phyloP scores from a whole-genome alignment of 2,797 vertebrate genomes.

The Anomalospiza imberbis region DNA sequence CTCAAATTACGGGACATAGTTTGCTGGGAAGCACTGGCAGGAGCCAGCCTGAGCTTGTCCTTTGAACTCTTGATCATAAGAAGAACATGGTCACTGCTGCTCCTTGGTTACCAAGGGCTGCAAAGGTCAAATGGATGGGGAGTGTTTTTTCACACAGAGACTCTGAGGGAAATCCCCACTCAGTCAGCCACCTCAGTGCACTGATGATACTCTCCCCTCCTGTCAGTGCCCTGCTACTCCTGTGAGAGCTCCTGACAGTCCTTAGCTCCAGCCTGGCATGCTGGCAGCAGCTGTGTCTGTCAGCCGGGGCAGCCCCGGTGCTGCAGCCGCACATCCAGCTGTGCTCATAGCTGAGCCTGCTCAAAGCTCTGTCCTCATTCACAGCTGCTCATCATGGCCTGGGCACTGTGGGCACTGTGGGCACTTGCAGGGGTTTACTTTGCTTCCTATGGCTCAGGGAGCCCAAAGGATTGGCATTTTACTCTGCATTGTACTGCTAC shows the following conservation, averaged over 20 bases:
- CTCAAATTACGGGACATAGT: background rate
- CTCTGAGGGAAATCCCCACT: background rate
- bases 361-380: background rate
- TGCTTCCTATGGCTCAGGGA: background rate
- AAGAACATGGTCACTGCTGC: rapidly evolving
- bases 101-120: background rate
- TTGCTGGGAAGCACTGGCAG: background rate
- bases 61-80: background rate
- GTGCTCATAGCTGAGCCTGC: rapidly evolving
- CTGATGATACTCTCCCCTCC: background rate
- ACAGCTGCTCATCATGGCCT: rapidly evolving
- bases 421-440: background rate
- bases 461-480: background rate
- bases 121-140: background rate
- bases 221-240: background rate
- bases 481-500: background rate
- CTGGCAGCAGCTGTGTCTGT: background rate
- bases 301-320: rapidly evolving
- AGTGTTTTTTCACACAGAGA: background rate
- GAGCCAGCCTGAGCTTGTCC: background rate
- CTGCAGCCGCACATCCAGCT: rapidly evolving
- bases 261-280: background rate
- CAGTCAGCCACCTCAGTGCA: background rate
- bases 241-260: background rate
- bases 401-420: background rate